Base-by-base conservation (phyloP, 1,140 invertebrate genomes). In the Scylla paramamosain region DNA sequence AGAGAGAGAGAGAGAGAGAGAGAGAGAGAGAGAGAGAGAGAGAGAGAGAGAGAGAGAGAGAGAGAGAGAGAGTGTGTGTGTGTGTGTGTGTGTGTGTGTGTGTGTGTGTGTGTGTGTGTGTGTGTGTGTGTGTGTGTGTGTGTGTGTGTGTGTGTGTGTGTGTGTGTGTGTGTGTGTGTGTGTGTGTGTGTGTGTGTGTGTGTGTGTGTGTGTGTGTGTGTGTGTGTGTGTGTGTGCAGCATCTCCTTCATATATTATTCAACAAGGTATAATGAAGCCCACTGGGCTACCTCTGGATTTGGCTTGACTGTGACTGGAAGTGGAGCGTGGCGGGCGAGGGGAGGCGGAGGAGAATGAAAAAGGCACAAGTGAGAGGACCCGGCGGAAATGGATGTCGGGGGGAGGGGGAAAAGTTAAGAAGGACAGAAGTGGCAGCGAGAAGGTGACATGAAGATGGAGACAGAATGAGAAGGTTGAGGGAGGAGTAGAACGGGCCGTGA, bases 191-290 rank as follows among this genome's bases (percentile, higher is more conserved):
- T 77, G 67, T 77, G 67, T 77, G 67, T 77, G 67, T 77, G 67
- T 77, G 67, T 77, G 67, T 77, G 67, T 77, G 67, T 77, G 67
- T 77, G 67, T 59, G 67, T n/a, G 67, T 77, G 67, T 77, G 67
- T 77, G n/a, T 77, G 67, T n/a, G n/a, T n/a, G n/a, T 77, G n/a
- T 77, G 20, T n/a, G 20, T 77, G 67, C 20, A 77, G 67, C 67
- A n/a, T 25, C 6, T 20, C 67, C n/a, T 77, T 77, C 67, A 77
- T 77, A n/a, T 77, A 77, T 7, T n/a, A 77, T 77, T 77, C 67
- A 77, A 77, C 67, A 77, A 77, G 67, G 67, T 77, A 77, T 77
- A 77, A 77, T 77, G 67, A 77, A n/a, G 20, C 67, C 20, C 8
- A 77, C 67, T 25, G 25, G 20, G 25, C 8, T 77, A 7, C 67